These are phyloP conservation scores for Corythucha ciliata DNA, from an alignment of 2,888 invertebrate genomes.

Conservation along the genomic window DNA sequence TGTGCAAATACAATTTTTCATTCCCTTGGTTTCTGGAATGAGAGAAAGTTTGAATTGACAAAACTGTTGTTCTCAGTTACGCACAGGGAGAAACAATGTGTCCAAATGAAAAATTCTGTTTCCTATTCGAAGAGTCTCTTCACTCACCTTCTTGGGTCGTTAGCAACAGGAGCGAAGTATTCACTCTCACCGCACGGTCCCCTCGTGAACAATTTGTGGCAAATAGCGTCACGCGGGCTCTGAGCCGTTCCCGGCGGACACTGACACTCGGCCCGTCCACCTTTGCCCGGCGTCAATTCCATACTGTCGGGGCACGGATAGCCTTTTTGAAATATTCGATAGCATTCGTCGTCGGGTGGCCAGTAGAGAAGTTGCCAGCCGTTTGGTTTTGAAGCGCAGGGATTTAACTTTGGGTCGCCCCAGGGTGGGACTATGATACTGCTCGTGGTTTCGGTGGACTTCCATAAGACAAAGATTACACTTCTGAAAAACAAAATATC, in stretches of 20 bases:
- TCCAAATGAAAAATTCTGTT: too few relatives aligned
- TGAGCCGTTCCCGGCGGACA: constrained; percentile 74
- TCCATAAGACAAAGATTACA: too few relatives aligned
- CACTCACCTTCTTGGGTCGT: constrained; percentile 22
- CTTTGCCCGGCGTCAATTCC: constrained; percentile 61
- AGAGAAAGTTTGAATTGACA: too few relatives aligned
- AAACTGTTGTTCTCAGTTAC: too few relatives aligned
- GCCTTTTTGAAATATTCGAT: constrained; percentile 72
- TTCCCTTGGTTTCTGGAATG: too few relatives aligned
- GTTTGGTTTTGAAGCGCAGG: constrained; percentile 66
- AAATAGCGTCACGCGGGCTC: constrained; percentile 56
- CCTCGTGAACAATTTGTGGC: constrained; percentile 61
- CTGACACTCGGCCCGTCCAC: constrained; percentile 64
- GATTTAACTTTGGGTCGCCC: constrained; percentile 72
- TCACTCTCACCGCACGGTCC: constrained; percentile 65
- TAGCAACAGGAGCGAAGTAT: constrained; percentile 62
- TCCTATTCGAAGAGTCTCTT: background rate
- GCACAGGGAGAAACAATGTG: too few relatives aligned
- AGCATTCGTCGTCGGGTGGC: constrained; percentile 74
- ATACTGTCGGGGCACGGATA: constrained; percentile 75
- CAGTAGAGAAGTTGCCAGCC: constrained; percentile 82
- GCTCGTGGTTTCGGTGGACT: too few relatives aligned
- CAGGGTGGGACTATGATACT: constrained; percentile 83
- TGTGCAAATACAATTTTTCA: too few relatives aligned
- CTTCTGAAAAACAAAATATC: too few relatives aligned